Base-by-base conservation (phyloP, 2,797 vertebrate genomes). In the Masticophis lateralis region DNA sequence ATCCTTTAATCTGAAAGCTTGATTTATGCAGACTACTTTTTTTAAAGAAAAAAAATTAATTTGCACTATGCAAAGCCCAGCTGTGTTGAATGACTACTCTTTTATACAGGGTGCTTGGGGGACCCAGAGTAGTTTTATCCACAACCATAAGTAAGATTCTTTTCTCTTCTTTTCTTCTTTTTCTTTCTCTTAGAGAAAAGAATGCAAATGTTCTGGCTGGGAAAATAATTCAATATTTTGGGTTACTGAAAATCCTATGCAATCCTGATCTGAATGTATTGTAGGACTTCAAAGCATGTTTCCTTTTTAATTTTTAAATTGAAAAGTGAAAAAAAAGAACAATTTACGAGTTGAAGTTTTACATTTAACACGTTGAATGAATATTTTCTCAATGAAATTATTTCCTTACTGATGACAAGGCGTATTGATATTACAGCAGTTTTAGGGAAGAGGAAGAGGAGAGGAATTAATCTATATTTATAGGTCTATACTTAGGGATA, bases 1-100 rank as follows among this genome's bases (percentile, higher is more conserved):
- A 96, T 96, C 93, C 95, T 96, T 96, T 97, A 96, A 95, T 97
- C 95, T 95, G 92, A 96, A 97, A 96, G 89, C 93, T 94, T 95
- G 43, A 90, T 95, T 97, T 96, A 96, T 92, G 86, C 90, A 89
- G 47, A 53, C 86, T 92, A 32, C 57, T 96, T 96, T 96, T 47
- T 66, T n/a, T 4, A 47, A 0, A 4, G 4, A 25, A 43, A 83
- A 47, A 47, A 96, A 93, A 94, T 95, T 97, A 96, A 96, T 96
- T 97, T 96, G 20, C 56, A 86, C 56, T 94, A 22, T 93, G 94
- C 94, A 95, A 96, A 95, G 95, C 91, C 86, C 87, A 94, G 94
- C 96, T 94, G 92, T 93, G 93, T 92, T 95, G 95, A 93, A 66
- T 96, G 95, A 94, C 92, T 93, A 94, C 94, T 93, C 89, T 91